Evolutionary conservation across 2,797 vertebrate species (phyloP).

Genomic region (Cercopithecus petaurista): DNA sequence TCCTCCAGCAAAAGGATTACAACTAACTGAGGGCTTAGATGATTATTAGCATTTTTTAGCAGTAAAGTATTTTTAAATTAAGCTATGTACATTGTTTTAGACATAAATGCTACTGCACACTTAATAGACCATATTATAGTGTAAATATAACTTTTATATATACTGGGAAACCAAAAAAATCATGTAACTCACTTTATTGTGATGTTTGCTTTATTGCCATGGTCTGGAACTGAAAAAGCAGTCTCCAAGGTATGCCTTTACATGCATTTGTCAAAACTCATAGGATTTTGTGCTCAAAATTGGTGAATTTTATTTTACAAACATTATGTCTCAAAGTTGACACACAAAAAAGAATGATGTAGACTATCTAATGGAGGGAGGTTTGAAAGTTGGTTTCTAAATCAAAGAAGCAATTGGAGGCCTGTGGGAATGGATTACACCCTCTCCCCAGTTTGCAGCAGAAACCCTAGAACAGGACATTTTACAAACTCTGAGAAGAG

Average conservation of each 20-base stretch:
- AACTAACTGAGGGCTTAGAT: neutral
- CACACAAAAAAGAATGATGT: neutral
- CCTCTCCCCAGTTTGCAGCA: neutral
- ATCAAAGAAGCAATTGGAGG: neutral
- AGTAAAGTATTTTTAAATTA: neutral
- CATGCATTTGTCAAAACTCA: neutral
- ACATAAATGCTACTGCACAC: neutral
- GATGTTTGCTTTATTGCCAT: neutral
- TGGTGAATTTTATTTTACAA: neutral
- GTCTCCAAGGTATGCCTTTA: neutral
- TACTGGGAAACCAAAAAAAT: neutral
- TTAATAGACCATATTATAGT: neutral
- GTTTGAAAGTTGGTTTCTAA: neutral
- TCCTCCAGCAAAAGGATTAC: neutral
- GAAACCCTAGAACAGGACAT: neutral
- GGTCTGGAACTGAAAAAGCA: neutral
- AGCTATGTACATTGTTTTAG: neutral
- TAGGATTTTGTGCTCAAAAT: neutral
- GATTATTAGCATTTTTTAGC: neutral
- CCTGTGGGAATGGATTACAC: neutral
- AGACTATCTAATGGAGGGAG: neutral
- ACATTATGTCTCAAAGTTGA: neutral
- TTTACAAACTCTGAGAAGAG: neutral
- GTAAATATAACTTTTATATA: neutral
- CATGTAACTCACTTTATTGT: neutral